Conservation (phyloP, 2,888 invertebrate species). For the Leptarthrus brevirostris region DNA sequence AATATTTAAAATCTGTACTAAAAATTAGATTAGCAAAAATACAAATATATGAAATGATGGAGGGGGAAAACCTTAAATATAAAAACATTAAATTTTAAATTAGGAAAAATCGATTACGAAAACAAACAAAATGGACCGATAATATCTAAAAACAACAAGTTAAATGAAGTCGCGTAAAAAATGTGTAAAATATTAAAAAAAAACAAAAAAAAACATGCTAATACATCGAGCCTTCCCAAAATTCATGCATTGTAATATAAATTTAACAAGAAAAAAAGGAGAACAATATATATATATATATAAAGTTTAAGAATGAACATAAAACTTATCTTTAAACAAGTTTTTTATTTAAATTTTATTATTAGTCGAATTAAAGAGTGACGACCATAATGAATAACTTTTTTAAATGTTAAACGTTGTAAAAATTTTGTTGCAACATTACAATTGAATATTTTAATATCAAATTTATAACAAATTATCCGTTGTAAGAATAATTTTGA, state of each 20-base stretch:
- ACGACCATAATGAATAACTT: neutral
- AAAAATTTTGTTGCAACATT: slow-evolving; percentile 19
- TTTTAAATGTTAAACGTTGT: slow-evolving; percentile 40
- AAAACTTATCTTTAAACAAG: neutral
- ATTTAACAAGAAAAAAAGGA: slow-evolving; percentile 21
- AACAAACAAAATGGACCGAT: neutral
- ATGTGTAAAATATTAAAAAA: neutral
- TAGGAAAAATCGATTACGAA: neutral
- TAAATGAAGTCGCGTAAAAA: too few species aligned
- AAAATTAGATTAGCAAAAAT: slow-evolving; percentile 25
- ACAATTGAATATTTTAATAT: slow-evolving; percentile 29
- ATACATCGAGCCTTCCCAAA: slow-evolving; percentile 46
- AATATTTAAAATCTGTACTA: slow-evolving; percentile 41
- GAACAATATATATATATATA: too few species aligned
- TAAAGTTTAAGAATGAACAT: slow-evolving; percentile 15
- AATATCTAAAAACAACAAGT: neutral
- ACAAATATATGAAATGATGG: slow-evolving; percentile 13
- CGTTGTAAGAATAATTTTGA: neutral
- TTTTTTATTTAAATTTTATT: slow-evolving; percentile 39
- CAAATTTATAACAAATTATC: slow-evolving; percentile 25
- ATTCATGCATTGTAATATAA: slow-evolving; percentile 20
- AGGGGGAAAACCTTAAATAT: neutral
- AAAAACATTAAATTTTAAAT: slow-evolving; percentile 32
- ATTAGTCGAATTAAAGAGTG: slow-evolving; percentile 5
- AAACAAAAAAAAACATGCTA: slow-evolving; percentile 12